These are phyloP conservation scores for Meleagris gallopavo DNA, from an alignment of 2,113 vertebrate species.

Conservation along the genomic window DNA sequence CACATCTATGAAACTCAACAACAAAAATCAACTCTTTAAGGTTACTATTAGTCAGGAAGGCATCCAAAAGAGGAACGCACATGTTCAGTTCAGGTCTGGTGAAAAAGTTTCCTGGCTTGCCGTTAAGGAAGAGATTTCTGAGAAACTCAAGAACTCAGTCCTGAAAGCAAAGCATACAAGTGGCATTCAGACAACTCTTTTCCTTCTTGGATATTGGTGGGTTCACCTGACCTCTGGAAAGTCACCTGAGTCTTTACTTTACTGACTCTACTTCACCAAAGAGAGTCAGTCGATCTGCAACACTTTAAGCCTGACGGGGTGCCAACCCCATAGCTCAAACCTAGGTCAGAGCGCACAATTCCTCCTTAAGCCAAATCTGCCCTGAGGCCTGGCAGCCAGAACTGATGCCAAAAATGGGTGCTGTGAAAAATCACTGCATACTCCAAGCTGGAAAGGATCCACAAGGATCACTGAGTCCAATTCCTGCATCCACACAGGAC, in stretches of 20 bases:
- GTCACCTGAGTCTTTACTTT: neutral
- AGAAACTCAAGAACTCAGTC: neutral
- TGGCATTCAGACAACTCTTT: neutral
- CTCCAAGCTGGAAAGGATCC: too few species aligned
- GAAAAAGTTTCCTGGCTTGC: slow-evolving; percentile 33
- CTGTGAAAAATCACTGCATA: neutral
- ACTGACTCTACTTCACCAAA: neutral
- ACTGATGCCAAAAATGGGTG: slow-evolving; percentile 50
- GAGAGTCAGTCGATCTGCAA: neutral
- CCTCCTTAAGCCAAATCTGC: slow-evolving; percentile 41
- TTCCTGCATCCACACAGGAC: too few species aligned
- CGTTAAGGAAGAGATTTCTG: slow-evolving; percentile 17
- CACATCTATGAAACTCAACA: neutral
- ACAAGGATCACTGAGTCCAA: too few species aligned
- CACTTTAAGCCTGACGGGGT: slow-evolving; percentile 2
- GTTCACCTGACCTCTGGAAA: slow-evolving; percentile 16
- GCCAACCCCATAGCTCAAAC: neutral
- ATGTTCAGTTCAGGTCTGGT: neutral
- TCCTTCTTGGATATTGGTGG: neutral
- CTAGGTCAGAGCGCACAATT: neutral
- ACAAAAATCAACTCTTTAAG: neutral
- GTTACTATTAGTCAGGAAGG: neutral
- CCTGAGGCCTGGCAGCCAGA: slow-evolving; percentile 38
- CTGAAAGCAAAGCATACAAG: slow-evolving; percentile 6
- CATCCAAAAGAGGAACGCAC: neutral